Evolutionary conservation across 2,113 vertebrate genomes (phyloP), one percentile per base, ranked within the genome.

Genomic region (Notiomystis cincta): DNA sequence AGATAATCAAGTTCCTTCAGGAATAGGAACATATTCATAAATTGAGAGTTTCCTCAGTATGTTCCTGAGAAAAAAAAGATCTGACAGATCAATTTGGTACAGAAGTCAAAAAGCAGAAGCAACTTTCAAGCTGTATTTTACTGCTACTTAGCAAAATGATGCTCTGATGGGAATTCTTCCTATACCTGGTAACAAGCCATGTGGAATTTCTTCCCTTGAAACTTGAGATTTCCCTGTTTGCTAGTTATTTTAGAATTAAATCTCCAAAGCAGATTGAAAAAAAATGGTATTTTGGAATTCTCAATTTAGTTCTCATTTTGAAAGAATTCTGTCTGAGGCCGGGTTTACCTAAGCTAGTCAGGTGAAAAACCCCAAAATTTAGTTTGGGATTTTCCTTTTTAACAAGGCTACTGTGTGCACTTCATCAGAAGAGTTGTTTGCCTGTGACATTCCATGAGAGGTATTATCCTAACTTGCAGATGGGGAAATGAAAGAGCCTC

Each of bases 1-100:
- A 42, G 22, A 9, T 58, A 47, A 20, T 42, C 23, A 40, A 23
- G 7, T 60, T 77, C 13, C 18, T 87, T 81, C 17, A 35, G 25
- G 12, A 69, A 35, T 5, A 60, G 38, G 45, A 89, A 47, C 9
- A 8, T 50, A 10, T 3, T 65, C 2, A 13, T 47, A 15, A 62
- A 20, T 38, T 10, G 22, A 54, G 1, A 65, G 24, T 42, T 91
- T 73, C 19, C 24, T 65, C 23, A 37, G 6, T 76, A 38, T 38
- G 8, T 72, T n/a, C n/a, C 45, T 77, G 17, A 83, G 31, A n/a
- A 69, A 64, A 60, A 76, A 35, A 24, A 11, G 0, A 3, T 45
- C 9, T 33, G 22, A 58, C 28, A 72, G 12, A n/a, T 31, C 9
- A 44, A 0, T 31, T 44, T 1, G 5, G 18, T 65, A 24, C 10